phyloP scores from a whole-genome alignment of 1,140 invertebrate genomes.

The Apocrypta bakeri region DNA sequence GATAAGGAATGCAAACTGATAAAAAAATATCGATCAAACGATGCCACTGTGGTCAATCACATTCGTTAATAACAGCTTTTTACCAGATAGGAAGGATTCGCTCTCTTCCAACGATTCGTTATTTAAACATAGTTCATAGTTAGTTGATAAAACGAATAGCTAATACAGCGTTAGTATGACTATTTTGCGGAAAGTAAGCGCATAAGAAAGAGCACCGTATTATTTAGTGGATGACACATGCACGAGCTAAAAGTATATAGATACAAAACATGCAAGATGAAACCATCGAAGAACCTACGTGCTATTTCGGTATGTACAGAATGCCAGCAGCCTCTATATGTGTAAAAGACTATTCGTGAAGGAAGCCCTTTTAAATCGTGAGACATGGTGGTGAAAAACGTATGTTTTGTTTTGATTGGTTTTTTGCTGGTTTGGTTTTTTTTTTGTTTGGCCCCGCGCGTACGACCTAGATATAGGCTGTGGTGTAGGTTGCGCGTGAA shows the following conservation, averaged over 20 bases:
- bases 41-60: not conserved
- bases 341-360: conserved; percentile 60
- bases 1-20: too few relatives aligned
- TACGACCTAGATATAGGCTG: conserved; percentile 68
- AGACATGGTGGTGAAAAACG: conserved; percentile 57
- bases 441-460: conserved; percentile 47
- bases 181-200: not conserved
- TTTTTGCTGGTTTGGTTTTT: not conserved
- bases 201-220: not conserved
- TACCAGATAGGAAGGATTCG: conserved; percentile 33
- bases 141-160: not conserved
- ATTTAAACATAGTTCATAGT: too few relatives aligned
- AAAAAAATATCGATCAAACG: too few relatives aligned
- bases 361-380: conserved; percentile 56
- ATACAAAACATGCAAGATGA: conserved; percentile 57
- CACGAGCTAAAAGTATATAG: not conserved
- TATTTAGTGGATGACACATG: not conserved
- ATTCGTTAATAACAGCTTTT: not conserved
- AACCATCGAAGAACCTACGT: conserved; percentile 64
- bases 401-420: conserved; percentile 51
- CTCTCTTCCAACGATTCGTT: conserved; percentile 26
- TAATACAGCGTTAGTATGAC: conserved; percentile 13
- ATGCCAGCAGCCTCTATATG: conserved; percentile 59
- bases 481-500: conserved; percentile 71
- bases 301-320: conserved; percentile 65